Evolutionary conservation across 2,113 vertebrate species (phyloP), one percentile per base, ranked within the genome.

Genomic region (Dinomys branickii): DNA sequence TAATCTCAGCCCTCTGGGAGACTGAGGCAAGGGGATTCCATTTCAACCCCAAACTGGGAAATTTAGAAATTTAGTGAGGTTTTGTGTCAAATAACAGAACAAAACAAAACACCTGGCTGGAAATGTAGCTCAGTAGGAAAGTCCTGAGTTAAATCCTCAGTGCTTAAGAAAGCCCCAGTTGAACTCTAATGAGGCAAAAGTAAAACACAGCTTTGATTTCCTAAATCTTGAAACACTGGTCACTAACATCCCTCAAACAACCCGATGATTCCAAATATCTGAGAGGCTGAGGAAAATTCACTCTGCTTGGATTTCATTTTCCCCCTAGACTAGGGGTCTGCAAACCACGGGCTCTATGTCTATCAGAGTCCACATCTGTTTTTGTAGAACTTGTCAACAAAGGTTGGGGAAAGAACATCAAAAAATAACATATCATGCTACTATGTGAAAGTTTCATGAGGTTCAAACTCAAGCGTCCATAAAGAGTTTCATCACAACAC

Each of bases 121-220:
- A 63, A 63, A 63, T 28, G 24, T 28, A 77, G 73, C 41, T 80
- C 77, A 80, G 14, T 77, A 50, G 73, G 26, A 28, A 30, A 47
- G 26, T 50, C 28, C 13, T 77, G 44, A 1, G 26, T 30, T 50
- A 26, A 77, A 50, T 30, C 2, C 26, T 47, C 44, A 30, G 26
- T 50, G 16, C 44, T 77, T 30, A 8, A 3, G 8, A 77, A 30
- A 77, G 41, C 26, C 44, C 73, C 26, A 33, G 41, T 19, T 65
- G 52, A 52, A 26, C n/a, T 63, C 26, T 73, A 87, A 52, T 67
- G 69, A 86, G 75, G 85, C 52, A 65, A 83, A 86, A 90, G 38
- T 61, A 90, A 14, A 86, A 81, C 35, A 24, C 33, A 84, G 33
- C 19, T 38, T n/a, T 24, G 16, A 41, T 44, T 9, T 59, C 38